Evolutionary conservation across 2,888 invertebrate genomes (phyloP).

Genomic region (Azorinus chamasolen): DNA sequence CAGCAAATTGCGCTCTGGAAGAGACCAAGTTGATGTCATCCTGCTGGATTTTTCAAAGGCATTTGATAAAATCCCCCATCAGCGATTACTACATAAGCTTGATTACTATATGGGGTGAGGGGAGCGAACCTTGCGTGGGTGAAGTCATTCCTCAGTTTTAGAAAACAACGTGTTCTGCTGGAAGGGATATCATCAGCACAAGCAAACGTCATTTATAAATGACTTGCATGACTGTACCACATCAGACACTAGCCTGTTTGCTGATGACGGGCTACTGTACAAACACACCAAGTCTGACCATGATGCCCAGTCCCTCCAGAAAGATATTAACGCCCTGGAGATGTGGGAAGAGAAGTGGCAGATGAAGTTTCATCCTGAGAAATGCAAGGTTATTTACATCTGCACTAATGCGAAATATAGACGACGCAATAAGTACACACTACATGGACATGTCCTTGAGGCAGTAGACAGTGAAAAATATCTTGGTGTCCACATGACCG

Average conservation of each 20-base stretch:
- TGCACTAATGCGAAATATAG: neutral
- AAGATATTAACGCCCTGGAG: slow-evolving; percentile 1
- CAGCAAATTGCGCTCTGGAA: slow-evolving; percentile 13
- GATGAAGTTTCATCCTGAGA: slow-evolving; percentile 7
- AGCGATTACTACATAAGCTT: slow-evolving; percentile 17
- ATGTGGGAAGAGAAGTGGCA: slow-evolving; percentile 5
- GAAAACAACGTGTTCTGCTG: slow-evolving; percentile 22
- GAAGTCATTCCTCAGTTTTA: slow-evolving; percentile 12
- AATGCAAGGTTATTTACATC: slow-evolving; percentile 6
- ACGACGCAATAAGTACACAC: neutral
- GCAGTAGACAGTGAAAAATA: slow-evolving; percentile 11
- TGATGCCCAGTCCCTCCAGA: neutral
- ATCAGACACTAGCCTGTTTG: slow-evolving; percentile 11
- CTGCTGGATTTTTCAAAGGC: slow-evolving; percentile 2
- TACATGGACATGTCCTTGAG: slow-evolving; percentile 6
- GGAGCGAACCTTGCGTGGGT: slow-evolving; percentile 5
- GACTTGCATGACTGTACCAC: slow-evolving; percentile 17
- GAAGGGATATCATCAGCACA: slow-evolving; percentile 6
- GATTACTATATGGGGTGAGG: slow-evolving; percentile 24
- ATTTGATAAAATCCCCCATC: slow-evolving; percentile 21
- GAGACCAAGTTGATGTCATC: neutral
- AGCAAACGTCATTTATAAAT: slow-evolving; percentile 22
- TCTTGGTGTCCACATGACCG: neutral
- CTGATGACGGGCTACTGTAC: slow-evolving; percentile 18
- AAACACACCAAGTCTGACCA: neutral